Evolutionary conservation across 1,140 invertebrate genomes (phyloP), one percentile per base, ranked within the genome.

Genomic region (Trachymyrmex cornetzi): DNA sequence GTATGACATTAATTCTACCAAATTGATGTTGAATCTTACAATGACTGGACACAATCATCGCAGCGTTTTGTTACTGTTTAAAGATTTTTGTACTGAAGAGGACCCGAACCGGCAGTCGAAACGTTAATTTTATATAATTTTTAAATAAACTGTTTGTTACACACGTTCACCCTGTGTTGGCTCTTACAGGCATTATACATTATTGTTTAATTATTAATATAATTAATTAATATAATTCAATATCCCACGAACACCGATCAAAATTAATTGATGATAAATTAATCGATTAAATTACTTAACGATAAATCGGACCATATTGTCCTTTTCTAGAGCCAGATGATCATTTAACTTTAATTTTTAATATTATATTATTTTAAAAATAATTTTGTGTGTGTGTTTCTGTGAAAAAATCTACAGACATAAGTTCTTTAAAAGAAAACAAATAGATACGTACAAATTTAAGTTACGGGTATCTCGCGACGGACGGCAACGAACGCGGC

Each of bases 401-500:
- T 24, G 1, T 24, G 1, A 55, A 19, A 55, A 81, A 55, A 7
- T 0, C 59, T 50, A 12, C 48, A 14, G 2, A 1, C 19, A 16
- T 12, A 11, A 82, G 1, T 11, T 50, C 38, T 9, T 55, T n/a
- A 14, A 44, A 38, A 30, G 55, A 19, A 81, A 55, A 61, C 4
- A 11, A 59, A 48, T 44, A 19, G 24, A 50, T 48, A 61, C 1
- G 48, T 22, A 24, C 1, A 48, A 22, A 19, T 38, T 84, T 84
- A 6, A 84, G 16, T 74, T 44, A 12, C 38, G 38, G 19, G 27
- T 34, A 38, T 30, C 24, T 27, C 34, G 22, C 3, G 55, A 59
- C 24, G 24, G 38, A 74, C 53, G 80, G 69, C 69, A 75, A 84
- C 34, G 55, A 84, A 84, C 38, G 80, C 55, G 69, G 22, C 30